Percentiles rank a stretch among this genome's conserved stretches.
Evolutionary conservation across 64 coral and sea anemone species (phyloP).

Genomic region (Porites australiensis): DNA sequence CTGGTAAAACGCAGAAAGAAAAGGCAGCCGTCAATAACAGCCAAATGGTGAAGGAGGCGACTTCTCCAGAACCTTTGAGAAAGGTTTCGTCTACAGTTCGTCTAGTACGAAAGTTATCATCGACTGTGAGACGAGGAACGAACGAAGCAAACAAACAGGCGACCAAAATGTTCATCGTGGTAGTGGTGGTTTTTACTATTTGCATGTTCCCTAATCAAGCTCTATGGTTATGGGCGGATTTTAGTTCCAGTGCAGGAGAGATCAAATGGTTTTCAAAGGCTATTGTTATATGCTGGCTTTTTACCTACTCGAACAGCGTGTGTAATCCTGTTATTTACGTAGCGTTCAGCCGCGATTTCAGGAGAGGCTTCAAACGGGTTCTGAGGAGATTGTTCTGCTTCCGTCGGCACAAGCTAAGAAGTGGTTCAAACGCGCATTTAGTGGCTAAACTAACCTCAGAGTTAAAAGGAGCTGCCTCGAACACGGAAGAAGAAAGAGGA

Average conservation of each 20-base stretch:
- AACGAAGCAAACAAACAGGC: slow-evolving; percentile 71
- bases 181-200: slow-evolving; percentile 74
- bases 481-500: neutral
- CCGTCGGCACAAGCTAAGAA: neutral
- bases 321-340: slow-evolving; percentile 88
- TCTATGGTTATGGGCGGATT: slow-evolving; percentile 86
- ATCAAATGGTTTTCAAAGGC: slow-evolving; percentile 50
- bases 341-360: slow-evolving; percentile 81
- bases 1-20: slow-evolving; percentile 12
- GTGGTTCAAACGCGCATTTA: neutral
- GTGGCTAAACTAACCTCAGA: neutral
- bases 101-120: neutral
- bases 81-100: slow-evolving; percentile 7
- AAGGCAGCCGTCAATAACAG: neutral
- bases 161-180: slow-evolving; percentile 84
- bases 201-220: slow-evolving; percentile 93
- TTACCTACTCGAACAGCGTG: slow-evolving; percentile 87
- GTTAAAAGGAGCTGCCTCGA: neutral
- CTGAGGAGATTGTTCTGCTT: neutral
- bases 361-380: slow-evolving; percentile 72
- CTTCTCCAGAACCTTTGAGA: neutral
- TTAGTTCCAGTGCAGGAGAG: slow-evolving; percentile 10
- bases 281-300: slow-evolving; percentile 79
- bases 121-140: slow-evolving; percentile 18
- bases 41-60: neutral